Conservation (phyloP, 2,113 vertebrate genomes). For the Corydoras maculifer region DNA sequence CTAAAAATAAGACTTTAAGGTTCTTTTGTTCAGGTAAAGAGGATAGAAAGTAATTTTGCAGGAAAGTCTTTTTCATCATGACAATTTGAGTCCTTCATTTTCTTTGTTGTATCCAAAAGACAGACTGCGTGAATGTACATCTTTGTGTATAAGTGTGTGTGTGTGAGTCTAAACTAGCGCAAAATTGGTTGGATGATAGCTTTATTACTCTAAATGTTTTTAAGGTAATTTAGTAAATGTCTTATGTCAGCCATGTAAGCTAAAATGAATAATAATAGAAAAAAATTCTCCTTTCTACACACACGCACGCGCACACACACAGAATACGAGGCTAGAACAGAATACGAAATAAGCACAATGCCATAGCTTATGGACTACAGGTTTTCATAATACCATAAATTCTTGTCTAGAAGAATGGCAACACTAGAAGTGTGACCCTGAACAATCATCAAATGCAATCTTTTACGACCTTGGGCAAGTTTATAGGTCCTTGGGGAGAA, state of each 20-base stretch:
- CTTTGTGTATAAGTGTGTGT: conserved; percentile 8
- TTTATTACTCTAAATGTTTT: neutral
- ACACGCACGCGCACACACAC: conserved; percentile 15
- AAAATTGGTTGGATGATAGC: conserved; percentile 22
- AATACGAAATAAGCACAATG: neutral
- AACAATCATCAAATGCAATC: no score
- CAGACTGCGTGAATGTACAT: neutral
- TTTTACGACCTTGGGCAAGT: no score
- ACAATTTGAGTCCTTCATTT: conserved; percentile 5
- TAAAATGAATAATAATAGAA: no score
- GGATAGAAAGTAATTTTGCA: conserved; percentile 12
- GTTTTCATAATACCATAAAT: neutral
- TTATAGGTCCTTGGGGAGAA: no score
- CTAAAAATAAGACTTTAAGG: neutral
- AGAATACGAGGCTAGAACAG: neutral
- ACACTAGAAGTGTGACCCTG: no score
- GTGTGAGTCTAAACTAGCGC: neutral
- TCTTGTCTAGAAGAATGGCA: no score
- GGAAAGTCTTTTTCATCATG: neutral
- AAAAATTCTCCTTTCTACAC: neutral
- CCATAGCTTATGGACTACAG: no score
- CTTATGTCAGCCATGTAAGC: no score
- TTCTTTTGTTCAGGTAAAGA: neutral
- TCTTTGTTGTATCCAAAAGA: neutral
- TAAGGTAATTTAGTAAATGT: no score